These are phyloP conservation scores for Acanthurus tractus DNA, from an alignment of 2,797 vertebrate species.

Conservation along the genomic window DNA sequence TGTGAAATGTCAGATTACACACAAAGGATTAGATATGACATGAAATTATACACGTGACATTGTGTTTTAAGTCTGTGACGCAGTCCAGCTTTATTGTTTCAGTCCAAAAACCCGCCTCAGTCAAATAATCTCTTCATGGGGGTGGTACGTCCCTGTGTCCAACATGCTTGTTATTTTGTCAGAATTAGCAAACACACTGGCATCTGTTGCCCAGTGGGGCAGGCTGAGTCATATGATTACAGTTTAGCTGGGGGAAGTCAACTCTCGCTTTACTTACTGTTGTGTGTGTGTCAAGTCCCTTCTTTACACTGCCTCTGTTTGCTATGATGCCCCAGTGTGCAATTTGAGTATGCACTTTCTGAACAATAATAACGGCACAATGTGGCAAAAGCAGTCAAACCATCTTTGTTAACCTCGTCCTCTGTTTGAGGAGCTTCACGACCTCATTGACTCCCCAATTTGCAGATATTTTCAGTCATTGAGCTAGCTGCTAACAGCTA, in stretches of 20 bases:
- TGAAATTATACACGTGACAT: neutral
- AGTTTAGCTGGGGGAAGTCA: slow-evolving; percentile 58
- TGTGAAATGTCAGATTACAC: slow-evolving; percentile 24
- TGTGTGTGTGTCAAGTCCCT: too few species aligned
- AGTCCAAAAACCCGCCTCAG: neutral
- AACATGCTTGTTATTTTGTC: slow-evolving; percentile 63
- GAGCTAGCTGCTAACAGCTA: too few species aligned
- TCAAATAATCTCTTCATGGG: slow-evolving; percentile 34
- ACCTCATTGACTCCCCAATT: too few species aligned
- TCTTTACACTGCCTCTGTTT: too few species aligned
- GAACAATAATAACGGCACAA: too few species aligned
- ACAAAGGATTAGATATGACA: slow-evolving; percentile 28
- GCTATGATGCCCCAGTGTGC: too few species aligned
- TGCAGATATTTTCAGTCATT: too few species aligned
- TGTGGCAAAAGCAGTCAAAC: too few species aligned
- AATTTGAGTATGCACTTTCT: too few species aligned
- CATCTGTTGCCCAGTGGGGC: slow-evolving; percentile 83
- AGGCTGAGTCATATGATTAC: slow-evolving; percentile 74
- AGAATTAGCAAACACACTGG: slow-evolving; percentile 70
- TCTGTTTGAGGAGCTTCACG: too few species aligned
- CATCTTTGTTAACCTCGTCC: too few species aligned
- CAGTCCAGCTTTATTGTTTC: neutral
- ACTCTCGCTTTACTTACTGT: slow-evolving; percentile 39
- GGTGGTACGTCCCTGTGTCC: slow-evolving; percentile 41
- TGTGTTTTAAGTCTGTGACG: slow-evolving; percentile 9